Conservation (phyloP, 2,888 invertebrate genomes). For the Volucella bombylans region DNA sequence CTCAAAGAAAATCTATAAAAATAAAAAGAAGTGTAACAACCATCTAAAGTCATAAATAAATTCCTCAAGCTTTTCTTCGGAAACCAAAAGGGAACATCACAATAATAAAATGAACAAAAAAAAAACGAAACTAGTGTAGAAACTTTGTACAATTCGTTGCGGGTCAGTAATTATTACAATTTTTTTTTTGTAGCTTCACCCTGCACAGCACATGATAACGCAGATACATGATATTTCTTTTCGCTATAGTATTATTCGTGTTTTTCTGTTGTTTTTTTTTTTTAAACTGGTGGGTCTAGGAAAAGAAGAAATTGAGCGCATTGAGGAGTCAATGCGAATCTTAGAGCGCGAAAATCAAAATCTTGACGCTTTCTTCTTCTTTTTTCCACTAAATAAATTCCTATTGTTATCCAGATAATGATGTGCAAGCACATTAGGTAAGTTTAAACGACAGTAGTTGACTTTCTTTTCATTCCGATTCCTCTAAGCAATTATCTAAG, state of each 20-base stretch:
- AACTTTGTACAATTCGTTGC: slow-evolving; percentile 73
- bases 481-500: slow-evolving; percentile 56
- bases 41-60: slow-evolving; percentile 22
- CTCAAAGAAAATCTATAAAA: slow-evolving; percentile 22
- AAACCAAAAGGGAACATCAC: slow-evolving; percentile 55
- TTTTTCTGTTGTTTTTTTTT: slow-evolving; percentile 22
- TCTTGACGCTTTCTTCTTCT: slow-evolving; percentile 72
- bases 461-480: slow-evolving; percentile 48
- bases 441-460: slow-evolving; percentile 36
- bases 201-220: slow-evolving; percentile 43
- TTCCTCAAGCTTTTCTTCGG: slow-evolving; percentile 55
- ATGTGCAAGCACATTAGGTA: slow-evolving; percentile 33
- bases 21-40: slow-evolving; percentile 1
- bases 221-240: slow-evolving; percentile 41
- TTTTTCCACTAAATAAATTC: slow-evolving; percentile 31
- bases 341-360: slow-evolving; percentile 71
- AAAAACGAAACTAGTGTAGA: slow-evolving; percentile 64
- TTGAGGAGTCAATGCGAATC: slow-evolving; percentile 67
- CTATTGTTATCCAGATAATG: slow-evolving; percentile 24
- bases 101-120: slow-evolving; percentile 18
- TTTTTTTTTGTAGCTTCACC: slow-evolving; percentile 45
- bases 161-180: slow-evolving; percentile 70
- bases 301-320: slow-evolving; percentile 60
- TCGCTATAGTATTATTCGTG: slow-evolving; percentile 16
- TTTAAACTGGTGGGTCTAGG: slow-evolving; percentile 8